Conservation (phyloP, 2,797 vertebrate species). For the Myotis daubentonii region DNA sequence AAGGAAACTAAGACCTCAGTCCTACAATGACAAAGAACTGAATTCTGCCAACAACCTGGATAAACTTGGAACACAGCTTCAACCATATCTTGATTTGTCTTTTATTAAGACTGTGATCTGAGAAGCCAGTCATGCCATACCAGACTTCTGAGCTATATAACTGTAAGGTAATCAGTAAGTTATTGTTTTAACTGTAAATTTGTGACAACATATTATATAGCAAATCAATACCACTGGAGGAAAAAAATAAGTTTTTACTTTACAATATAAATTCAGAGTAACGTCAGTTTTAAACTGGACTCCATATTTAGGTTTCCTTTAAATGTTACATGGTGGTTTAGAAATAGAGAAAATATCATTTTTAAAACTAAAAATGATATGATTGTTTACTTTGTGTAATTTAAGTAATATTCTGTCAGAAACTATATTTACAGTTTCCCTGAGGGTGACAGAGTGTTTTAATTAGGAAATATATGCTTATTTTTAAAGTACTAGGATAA, state of each 20-base stretch:
- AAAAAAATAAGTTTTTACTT: background rate
- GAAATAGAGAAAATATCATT: slow-evolving; percentile 57
- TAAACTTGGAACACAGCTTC: background rate
- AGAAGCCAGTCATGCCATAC: background rate
- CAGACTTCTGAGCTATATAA: background rate
- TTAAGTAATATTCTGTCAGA: slow-evolving; percentile 63
- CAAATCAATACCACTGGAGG: background rate
- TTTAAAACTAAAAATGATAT: background rate
- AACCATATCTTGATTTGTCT: background rate
- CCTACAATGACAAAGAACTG: background rate
- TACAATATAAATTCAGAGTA: background rate
- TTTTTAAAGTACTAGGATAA: slow-evolving; percentile 60
- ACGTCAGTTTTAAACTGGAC: background rate
- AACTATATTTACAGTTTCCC: slow-evolving; percentile 64
- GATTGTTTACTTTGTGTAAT: slow-evolving; percentile 9
- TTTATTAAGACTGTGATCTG: background rate
- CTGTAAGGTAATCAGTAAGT: background rate
- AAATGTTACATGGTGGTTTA: slow-evolving; percentile 56
- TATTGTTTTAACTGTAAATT: background rate
- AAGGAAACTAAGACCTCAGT: background rate
- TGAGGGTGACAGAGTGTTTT: slow-evolving; percentile 54
- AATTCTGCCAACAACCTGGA: background rate
- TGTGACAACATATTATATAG: background rate
- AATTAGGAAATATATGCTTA: slow-evolving; percentile 61
- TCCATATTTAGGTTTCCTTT: slow-evolving; percentile 18